These are phyloP conservation scores for Pemphredon lugubris DNA, from an alignment of 2,888 invertebrate species.

Conservation along the genomic window DNA sequence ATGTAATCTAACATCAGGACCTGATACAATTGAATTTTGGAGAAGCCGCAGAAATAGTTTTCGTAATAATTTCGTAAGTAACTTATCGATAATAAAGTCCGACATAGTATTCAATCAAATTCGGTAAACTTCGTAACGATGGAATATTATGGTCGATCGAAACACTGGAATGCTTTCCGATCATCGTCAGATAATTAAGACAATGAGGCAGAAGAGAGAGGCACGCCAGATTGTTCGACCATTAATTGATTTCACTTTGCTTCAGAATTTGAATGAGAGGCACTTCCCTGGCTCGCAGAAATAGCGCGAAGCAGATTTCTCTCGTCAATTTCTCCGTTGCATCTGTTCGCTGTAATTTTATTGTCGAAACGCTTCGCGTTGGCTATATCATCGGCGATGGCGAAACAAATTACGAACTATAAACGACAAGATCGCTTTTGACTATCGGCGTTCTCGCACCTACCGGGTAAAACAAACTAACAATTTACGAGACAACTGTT, in stretches of 20 bases:
- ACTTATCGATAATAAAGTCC: background rate
- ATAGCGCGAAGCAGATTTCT: conserved; percentile 10
- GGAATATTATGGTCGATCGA: background rate
- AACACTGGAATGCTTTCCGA: background rate
- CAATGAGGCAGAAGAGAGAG: conserved; percentile 29
- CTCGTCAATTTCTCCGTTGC: conserved; percentile 16
- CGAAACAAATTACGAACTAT: conserved; percentile 17
- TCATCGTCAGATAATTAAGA: background rate
- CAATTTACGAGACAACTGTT: too few relatives aligned
- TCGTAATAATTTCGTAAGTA: too few relatives aligned
- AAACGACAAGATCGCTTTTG: background rate
- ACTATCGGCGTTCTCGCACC: too few relatives aligned
- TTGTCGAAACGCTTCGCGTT: conserved; percentile 12
- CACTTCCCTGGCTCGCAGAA: background rate
- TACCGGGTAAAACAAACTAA: background rate
- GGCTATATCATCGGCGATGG: conserved; percentile 24
- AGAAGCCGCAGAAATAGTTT: too few relatives aligned
- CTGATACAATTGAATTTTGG: too few relatives aligned
- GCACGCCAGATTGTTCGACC: conserved; percentile 54
- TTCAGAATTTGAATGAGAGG: conserved; percentile 48
- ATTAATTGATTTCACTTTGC: conserved; percentile 64
- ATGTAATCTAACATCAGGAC: too few relatives aligned
- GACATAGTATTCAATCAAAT: too few relatives aligned
- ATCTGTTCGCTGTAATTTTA: conserved; percentile 21
- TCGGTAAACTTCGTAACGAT: too few relatives aligned